Base-by-base conservation (phyloP, 2,888 invertebrate species). In the Theodoxus fluviatilis region DNA sequence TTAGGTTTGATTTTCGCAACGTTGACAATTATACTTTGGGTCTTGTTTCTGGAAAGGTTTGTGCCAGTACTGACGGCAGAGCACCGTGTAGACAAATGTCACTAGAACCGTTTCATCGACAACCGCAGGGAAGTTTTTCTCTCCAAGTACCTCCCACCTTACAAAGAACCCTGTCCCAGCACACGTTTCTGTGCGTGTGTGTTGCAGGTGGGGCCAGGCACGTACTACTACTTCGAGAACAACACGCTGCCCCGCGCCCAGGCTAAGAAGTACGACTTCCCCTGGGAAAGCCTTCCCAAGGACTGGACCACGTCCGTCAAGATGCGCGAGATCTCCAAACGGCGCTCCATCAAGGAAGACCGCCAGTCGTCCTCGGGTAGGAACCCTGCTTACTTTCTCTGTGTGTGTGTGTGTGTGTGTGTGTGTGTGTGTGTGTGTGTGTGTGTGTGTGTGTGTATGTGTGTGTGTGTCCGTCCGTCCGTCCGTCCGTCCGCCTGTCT, bases 311-410 rank as follows among this genome's bases (percentile, higher is more conserved):
- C 82, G 7, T 81, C 82, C 4, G 83, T 83, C 7, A 81, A 81
- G 66, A 71, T 83, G 40, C 67, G 83, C 55, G 82, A 82, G 71
- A 83, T 83, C 33, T 80, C 80, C n/a, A 82, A 81, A 72, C 72
- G 81, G n/a, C 71, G 80, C 61, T 75, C 78, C 6, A 77, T 74
- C 35, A n/a, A n/a, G n/a, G 83, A 84, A 65, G 83, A 84, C 55
- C 73, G 83, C 18, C 82, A 84, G 67, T 84, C 84, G 7, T 84
- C 85, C 4, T 85, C 85, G 77, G 85, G 84, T 84, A 59, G 69
- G 74, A 64, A 9, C 4, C 22, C 4, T 43, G 33, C 38, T 40
- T 31, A 35, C 25, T 67, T 49, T 63, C 22, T 59, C 15, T 3
- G 3, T 25, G 18, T 33, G 33, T 59, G 25, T 9, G 7, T 59